Percentiles rank a stretch among this genome's conserved stretches.
phyloP scores from a whole-genome alignment of 2,888 invertebrate species.

The Saturnia pavonia region DNA sequence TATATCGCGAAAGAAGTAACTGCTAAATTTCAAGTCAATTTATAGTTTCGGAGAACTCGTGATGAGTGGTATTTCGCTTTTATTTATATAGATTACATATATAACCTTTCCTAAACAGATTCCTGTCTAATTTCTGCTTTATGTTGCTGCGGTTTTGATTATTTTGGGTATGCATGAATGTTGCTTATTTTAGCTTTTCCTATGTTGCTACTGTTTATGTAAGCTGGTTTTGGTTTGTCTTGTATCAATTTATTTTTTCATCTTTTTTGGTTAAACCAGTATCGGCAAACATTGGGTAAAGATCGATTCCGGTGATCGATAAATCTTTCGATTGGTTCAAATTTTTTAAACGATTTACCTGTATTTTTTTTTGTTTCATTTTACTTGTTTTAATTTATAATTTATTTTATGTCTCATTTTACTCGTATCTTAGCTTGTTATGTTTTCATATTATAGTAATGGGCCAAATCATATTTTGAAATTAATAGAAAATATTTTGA shows the following conservation, averaged over 20 bases:
- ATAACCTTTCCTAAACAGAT: not conserved
- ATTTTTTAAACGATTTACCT: not conserved
- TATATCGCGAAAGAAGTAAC: too few species aligned
- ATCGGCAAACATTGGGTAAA: not conserved
- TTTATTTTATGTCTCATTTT: too few species aligned
- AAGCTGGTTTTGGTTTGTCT: not conserved
- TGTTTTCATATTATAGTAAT: too few species aligned
- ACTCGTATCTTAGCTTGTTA: too few species aligned
- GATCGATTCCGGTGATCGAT: too few species aligned
- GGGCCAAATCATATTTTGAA: too few species aligned
- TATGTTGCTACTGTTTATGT: not conserved
- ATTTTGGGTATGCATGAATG: not conserved
- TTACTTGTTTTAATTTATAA: too few species aligned
- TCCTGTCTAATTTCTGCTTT: not conserved
- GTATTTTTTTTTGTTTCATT: too few species aligned
- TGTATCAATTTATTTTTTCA: not conserved
- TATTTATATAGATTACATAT: too few species aligned
- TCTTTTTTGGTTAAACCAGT: not conserved
- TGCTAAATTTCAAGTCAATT: not conserved
- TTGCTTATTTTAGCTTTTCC: not conserved
- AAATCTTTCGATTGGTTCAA: not conserved
- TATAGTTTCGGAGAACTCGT: too few species aligned
- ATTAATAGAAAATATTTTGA: too few species aligned
- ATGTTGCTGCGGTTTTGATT: conserved; percentile 5
- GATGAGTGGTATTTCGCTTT: too few species aligned